These are phyloP conservation scores for Eptesicus fuscus DNA, from an alignment of 2,113 vertebrate species.

Conservation along the genomic window DNA sequence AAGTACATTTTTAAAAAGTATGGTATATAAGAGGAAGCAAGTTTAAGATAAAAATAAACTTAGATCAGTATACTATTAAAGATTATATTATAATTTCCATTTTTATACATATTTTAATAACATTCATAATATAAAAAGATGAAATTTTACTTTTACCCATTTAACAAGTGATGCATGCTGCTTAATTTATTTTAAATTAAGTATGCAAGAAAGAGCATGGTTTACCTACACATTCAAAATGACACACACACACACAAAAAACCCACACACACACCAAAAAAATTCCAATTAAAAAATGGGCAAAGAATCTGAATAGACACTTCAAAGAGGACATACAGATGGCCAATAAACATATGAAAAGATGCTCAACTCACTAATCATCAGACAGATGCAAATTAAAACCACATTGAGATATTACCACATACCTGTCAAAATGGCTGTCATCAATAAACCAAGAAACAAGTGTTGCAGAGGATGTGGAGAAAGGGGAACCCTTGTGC, in stretches of 20 bases:
- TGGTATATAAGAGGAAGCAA: background rate
- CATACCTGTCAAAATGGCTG: too few relatives aligned
- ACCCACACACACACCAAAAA: too few relatives aligned
- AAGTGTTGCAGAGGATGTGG: too few relatives aligned
- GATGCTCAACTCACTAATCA: too few relatives aligned
- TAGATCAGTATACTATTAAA: constrained; percentile 48
- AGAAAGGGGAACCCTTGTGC: too few relatives aligned
- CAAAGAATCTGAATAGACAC: too few relatives aligned
- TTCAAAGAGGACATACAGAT: too few relatives aligned
- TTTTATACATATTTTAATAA: constrained; percentile 56
- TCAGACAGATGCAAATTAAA: too few relatives aligned
- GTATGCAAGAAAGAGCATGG: constrained; percentile 55
- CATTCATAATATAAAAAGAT: constrained; percentile 48
- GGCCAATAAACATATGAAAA: too few relatives aligned
- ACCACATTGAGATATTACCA: too few relatives aligned
- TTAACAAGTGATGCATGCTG: constrained; percentile 56
- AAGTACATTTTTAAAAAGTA: background rate
- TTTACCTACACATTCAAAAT: constrained; percentile 63
- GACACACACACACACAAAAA: background rate
- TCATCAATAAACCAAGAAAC: too few relatives aligned
- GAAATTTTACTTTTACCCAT: constrained; percentile 46
- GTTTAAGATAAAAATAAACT: constrained; percentile 34
- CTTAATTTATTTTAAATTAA: constrained; percentile 66
- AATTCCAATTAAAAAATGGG: too few relatives aligned
- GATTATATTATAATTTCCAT: constrained; percentile 48